These are phyloP conservation scores for Phalacrocorax carbo DNA, from an alignment of 2,113 vertebrate genomes.

Conservation along the genomic window DNA sequence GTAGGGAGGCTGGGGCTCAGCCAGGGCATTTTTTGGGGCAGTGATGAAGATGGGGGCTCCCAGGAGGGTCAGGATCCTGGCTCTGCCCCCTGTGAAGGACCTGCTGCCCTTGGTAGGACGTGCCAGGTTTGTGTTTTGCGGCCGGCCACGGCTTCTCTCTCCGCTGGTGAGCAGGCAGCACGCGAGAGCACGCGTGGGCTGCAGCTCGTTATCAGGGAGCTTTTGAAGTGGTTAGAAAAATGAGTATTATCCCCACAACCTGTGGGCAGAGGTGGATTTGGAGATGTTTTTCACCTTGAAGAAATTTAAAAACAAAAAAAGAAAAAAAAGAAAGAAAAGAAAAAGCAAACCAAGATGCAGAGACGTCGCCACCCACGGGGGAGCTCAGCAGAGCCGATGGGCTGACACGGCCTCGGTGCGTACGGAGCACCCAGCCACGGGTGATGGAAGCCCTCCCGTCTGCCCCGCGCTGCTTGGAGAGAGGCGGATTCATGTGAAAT, in stretches of 20 bases:
- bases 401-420: background rate
- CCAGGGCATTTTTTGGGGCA: background rate
- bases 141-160: background rate
- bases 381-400: background rate
- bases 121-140: accelerated
- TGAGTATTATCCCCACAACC: background rate
- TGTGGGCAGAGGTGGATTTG: background rate
- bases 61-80: background rate
- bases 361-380: accelerated
- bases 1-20: background rate
- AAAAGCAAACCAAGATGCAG: accelerated
- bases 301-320: background rate
- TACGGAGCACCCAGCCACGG: accelerated
- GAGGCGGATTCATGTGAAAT: background rate
- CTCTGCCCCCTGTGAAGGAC: background rate
- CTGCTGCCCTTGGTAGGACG: accelerated
- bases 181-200: background rate
- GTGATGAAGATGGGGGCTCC: accelerated
- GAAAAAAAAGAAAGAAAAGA: background rate
- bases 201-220: background rate
- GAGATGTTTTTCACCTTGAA: background rate
- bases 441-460: background rate
- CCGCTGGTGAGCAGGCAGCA: background rate
- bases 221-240: constrained; percentile 11
- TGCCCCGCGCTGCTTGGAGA: accelerated